phyloP scores from a whole-genome alignment of 2,113 vertebrate species.

The Esox niger region DNA sequence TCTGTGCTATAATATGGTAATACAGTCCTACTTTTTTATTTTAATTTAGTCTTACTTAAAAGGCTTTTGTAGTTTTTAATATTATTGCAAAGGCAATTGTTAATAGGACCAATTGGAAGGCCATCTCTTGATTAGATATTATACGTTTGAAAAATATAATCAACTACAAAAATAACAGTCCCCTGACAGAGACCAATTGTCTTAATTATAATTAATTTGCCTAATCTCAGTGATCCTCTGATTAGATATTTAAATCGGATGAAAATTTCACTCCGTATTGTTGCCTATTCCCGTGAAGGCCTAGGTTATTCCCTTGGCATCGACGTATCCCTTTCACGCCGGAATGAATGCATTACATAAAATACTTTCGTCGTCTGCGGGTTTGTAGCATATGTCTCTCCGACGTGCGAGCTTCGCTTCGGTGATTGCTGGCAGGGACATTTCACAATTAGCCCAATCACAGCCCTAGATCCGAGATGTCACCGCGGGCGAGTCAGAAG shows the following conservation, averaged over 20 bases:
- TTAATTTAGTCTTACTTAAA: too few species aligned
- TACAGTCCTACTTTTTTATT: too few species aligned
- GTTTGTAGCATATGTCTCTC: conserved; percentile 35
- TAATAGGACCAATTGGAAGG: neutral
- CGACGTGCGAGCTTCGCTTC: conserved; percentile 24
- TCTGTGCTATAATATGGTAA: too few species aligned
- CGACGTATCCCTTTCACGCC: conserved; percentile 52
- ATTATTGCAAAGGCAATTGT: too few species aligned
- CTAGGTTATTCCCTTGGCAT: conserved; percentile 51
- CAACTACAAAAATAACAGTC: conserved; percentile 61
- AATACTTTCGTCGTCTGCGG: conserved; percentile 33
- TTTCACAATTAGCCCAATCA: conserved; percentile 74
- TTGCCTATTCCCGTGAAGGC: conserved; percentile 54
- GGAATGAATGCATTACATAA: conserved; percentile 56
- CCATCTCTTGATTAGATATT: conserved; percentile 38
- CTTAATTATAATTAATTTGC: conserved; percentile 54
- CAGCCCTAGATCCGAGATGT: conserved; percentile 65
- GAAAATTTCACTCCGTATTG: conserved; percentile 56
- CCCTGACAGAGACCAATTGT: conserved; percentile 49
- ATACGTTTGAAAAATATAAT: conserved; percentile 56
- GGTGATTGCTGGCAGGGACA: conserved; percentile 41
- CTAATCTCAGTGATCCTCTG: conserved; percentile 61
- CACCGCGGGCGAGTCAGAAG: conserved; percentile 61
- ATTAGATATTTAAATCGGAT: conserved; percentile 67
- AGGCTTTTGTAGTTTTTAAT: too few species aligned